Evolutionary conservation across 2,113 vertebrate genomes (phyloP), one percentile per base, ranked within the genome.

Genomic region (Charadrius vociferus): DNA sequence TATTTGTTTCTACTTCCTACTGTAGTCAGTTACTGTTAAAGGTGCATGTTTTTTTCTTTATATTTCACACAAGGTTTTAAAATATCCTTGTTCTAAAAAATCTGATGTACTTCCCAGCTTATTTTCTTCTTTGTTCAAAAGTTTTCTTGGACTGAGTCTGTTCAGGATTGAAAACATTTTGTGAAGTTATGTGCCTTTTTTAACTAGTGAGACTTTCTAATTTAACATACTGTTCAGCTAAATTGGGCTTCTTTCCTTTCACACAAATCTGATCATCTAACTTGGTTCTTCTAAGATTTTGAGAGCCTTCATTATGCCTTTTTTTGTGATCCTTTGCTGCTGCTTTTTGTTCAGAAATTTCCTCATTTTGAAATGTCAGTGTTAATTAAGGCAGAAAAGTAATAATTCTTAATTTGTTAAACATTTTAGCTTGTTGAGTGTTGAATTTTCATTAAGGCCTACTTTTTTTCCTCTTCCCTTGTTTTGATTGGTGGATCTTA

Each of bases 1-100:
- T 56, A 0, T 81, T 81, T 67, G 8, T 52, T 79, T 37, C 14
- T 52, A 1, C 32, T 26, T 79, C 13, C 26, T 79, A 7, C 23
- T 78, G 34, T 32, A 30, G 12, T 29, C 29, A 47, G 2, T 70
- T 32, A 9, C 22, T 74, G 14, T 14, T 26, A 52, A 55, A 52
- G 0, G 5, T 27, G 14, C 0, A 2, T 29, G 9, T 24, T 93
- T 3, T 0, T 2, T 2, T 84, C 13, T 63, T 72, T 8, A 7
- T 36, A 39, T 62, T 88, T 81, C 71, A 50, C 27, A 8, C 8
- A 14, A 11, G 22, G 5, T 58, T 93, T 88, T 73, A 45, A 84
- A 77, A 34, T 53, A 23, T 37, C 12, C 20, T 14, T 70, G 1
- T 83, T 70, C 2, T 5, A n/a, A n/a, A n/a, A n/a, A n/a, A n/a